Evolutionary conservation across 2,797 vertebrate species (phyloP).

Genomic region (Gobio occitaniae): DNA sequence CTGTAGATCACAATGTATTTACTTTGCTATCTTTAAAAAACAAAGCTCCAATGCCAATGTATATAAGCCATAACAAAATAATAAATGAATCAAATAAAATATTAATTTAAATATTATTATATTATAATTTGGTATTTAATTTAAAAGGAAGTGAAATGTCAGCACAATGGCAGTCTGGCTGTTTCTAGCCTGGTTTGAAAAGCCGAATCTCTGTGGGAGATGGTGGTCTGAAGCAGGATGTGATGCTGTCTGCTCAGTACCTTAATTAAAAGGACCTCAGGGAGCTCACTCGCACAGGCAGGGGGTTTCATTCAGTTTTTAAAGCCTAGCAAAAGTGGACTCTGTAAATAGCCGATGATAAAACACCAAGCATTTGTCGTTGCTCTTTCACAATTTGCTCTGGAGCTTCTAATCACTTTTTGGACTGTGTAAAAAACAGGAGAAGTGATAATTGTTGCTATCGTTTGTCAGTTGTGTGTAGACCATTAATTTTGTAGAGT

Average conservation of each 20-base stretch:
- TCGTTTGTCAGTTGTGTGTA: background rate
- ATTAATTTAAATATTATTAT: background rate
- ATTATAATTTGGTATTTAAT: conserved; percentile 56
- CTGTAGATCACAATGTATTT: background rate
- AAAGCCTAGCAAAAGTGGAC: background rate
- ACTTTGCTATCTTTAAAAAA: background rate
- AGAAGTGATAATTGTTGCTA: background rate
- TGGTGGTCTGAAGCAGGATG: conserved; percentile 59
- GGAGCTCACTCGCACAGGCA: conserved; percentile 61
- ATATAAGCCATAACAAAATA: background rate
- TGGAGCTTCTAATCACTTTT: background rate
- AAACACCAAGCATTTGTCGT: conserved; percentile 3
- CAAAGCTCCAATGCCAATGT: background rate
- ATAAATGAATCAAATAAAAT: background rate
- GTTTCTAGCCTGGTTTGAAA: conserved; percentile 68
- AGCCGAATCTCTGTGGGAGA: conserved; percentile 52
- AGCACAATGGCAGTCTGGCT: conserved; percentile 58
- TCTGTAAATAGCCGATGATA: conserved; percentile 5
- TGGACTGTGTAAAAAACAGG: background rate
- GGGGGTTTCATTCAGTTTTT: conserved; percentile 56
- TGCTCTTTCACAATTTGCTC: background rate
- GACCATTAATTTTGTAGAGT: conserved; percentile 19
- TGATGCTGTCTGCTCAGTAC: conserved; percentile 44
- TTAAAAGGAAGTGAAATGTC: conserved; percentile 69
- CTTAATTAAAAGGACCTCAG: conserved; percentile 67